These are phyloP conservation scores for Rugalucina vietnamica DNA, from an alignment of 2,888 invertebrate genomes.

Conservation along the genomic window DNA sequence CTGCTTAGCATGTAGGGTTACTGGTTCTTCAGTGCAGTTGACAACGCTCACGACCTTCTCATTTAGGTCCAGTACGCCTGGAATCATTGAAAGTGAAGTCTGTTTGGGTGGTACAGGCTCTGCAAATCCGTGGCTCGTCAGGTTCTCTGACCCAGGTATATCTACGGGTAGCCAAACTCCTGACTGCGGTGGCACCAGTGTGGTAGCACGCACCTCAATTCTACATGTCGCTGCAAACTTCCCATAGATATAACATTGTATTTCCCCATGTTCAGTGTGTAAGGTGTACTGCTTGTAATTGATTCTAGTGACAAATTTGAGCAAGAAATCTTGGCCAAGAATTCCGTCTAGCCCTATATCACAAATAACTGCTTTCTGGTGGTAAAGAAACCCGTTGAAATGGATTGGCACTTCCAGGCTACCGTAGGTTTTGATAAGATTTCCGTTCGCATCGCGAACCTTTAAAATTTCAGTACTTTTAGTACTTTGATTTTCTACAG, in stretches of 20 bases:
- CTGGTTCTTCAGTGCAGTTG: neutral
- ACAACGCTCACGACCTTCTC: neutral
- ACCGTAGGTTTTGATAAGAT: slow-evolving; percentile 8
- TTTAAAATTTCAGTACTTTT: neutral
- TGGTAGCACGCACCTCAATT: slow-evolving; percentile 2
- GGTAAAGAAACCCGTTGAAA: neutral
- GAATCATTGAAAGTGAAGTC: neutral
- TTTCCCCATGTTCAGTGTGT: slow-evolving; percentile 6
- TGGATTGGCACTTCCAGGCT: neutral
- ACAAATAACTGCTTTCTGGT: neutral
- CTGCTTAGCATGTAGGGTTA: slow-evolving; percentile 2
- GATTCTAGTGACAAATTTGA: neutral
- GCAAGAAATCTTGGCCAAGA: slow-evolving; percentile 14
- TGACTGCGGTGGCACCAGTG: slow-evolving; percentile 1
- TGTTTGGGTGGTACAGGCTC: neutral
- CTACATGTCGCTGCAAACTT: neutral
- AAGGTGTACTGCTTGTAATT: neutral
- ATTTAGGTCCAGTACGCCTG: neutral
- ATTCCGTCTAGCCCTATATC: slow-evolving; percentile 13
- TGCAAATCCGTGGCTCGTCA: neutral
- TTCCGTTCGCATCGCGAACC: slow-evolving; percentile 5
- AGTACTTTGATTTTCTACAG: neutral
- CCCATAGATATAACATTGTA: slow-evolving; percentile 4
- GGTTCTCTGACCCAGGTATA: slow-evolving; percentile 4
- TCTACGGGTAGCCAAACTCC: neutral